phyloP scores from a whole-genome alignment of 2,113 vertebrate species.

The Echinops telfairi region DNA sequence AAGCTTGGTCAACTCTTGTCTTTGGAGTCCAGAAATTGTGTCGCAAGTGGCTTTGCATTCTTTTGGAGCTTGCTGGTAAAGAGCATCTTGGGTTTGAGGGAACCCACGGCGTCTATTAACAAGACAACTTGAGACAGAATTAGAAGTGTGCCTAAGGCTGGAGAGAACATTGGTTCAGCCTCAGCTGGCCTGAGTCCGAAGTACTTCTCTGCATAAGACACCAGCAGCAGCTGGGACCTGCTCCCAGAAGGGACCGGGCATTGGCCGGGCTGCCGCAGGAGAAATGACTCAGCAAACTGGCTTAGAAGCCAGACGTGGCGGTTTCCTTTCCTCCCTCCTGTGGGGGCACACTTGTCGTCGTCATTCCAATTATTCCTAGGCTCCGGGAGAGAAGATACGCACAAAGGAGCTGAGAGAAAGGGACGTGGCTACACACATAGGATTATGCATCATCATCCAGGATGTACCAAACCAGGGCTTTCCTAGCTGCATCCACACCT shows the following conservation, averaged over 20 bases:
- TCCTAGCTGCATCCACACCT: background rate
- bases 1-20: background rate
- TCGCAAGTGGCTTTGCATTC: background rate
- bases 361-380: background rate
- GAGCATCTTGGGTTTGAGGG: background rate
- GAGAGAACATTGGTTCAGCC: background rate
- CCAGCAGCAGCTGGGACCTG: constrained; percentile 12
- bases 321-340: constrained; percentile 27
- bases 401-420: background rate
- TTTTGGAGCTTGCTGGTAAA: constrained; percentile 33
- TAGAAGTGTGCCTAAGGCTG: background rate
- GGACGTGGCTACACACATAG: background rate
- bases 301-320: background rate
- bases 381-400: too few relatives aligned
- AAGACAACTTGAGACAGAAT: constrained; percentile 42
- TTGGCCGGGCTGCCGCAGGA: background rate
- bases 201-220: constrained; percentile 23
- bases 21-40: background rate
- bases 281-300: background rate
- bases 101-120: background rate
- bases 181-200: constrained; percentile 24
- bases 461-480: background rate
- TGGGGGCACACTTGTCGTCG: background rate
- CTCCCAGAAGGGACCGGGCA: background rate
- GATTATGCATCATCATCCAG: background rate